A percentile compares a stretch with the other conserved stretches of the same genome.
These are phyloP conservation scores for Dexiosoma caninum DNA, from an alignment of 2,888 invertebrate species.

Conservation along the genomic window DNA sequence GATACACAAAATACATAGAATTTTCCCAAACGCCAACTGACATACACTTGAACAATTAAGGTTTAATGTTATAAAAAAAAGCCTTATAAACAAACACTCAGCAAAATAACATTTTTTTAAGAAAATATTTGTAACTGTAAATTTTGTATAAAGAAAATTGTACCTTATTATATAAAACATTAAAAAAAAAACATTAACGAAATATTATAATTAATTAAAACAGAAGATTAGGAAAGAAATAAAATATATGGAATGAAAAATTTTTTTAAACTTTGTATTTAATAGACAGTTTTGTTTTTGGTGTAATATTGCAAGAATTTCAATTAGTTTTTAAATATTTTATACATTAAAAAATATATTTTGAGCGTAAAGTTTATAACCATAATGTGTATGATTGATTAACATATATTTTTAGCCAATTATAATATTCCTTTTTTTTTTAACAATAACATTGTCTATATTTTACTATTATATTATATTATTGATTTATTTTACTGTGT, in stretches of 20 bases:
- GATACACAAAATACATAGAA: constrained; percentile 54
- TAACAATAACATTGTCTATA: neutral
- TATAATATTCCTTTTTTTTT: neutral
- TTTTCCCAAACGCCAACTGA: neutral
- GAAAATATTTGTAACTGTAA: constrained; percentile 55
- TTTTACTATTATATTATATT: constrained; percentile 14
- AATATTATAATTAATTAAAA: too few species aligned
- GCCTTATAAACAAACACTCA: constrained; percentile 41
- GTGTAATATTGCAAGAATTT: constrained; percentile 15
- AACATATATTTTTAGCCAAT: constrained; percentile 33
- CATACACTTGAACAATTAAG: too few species aligned
- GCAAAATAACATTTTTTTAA: constrained; percentile 21
- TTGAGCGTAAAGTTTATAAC: constrained; percentile 38
- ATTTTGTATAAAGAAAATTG: constrained; percentile 63
- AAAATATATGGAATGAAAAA: constrained; percentile 6
- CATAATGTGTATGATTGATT: constrained; percentile 4
- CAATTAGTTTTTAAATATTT: constrained; percentile 12
- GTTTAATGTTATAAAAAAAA: constrained; percentile 31
- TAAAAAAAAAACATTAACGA: constrained; percentile 7
- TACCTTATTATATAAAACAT: constrained; percentile 59
- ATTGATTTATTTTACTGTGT: constrained; percentile 31
- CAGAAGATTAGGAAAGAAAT: neutral
- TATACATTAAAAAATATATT: constrained; percentile 12
- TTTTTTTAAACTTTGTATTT: neutral
- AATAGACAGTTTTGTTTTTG: constrained; percentile 31